These are phyloP conservation scores for Pilophorus perplexus DNA, from an alignment of 2,888 invertebrate species.

Conservation along the genomic window DNA sequence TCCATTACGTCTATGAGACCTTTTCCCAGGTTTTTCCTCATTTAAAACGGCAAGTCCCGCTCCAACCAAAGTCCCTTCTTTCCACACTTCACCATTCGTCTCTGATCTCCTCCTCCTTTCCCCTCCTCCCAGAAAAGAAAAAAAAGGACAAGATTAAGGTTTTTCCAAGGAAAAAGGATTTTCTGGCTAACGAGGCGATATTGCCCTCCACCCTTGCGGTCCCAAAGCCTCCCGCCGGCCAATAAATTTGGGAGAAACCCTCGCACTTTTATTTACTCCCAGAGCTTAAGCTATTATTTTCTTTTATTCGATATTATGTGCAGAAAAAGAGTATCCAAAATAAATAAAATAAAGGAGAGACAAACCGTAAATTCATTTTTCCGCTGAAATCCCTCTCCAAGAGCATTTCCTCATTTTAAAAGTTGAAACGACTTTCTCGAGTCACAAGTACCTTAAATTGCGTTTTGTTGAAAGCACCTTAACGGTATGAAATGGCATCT, in stretches of 20 bases:
- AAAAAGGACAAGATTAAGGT: conserved; percentile 33
- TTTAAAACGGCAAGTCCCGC: conserved; percentile 9
- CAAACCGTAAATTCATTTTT: no score
- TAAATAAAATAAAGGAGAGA: no score
- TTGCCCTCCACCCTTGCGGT: conserved; percentile 15
- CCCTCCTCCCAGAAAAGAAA: conserved; percentile 12
- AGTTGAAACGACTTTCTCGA: no score
- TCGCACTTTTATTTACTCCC: conserved; percentile 1
- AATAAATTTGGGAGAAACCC: conserved; percentile 27
- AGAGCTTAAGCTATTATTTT: conserved; percentile 21
- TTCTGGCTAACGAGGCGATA: conserved; percentile 37
- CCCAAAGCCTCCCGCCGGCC: conserved; percentile 1
- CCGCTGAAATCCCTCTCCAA: no score
- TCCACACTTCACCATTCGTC: conserved; percentile 6
- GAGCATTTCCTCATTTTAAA: no score
- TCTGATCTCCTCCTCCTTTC: no score
- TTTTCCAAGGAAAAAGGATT: conserved; percentile 31
- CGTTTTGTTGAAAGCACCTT: no score
- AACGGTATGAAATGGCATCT: no score
- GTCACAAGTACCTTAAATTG: no score
- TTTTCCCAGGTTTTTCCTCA: conserved; percentile 32
- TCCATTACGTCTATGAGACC: no score
- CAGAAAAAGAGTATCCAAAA: no score
- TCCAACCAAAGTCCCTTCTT: not conserved
- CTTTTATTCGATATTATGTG: conserved; percentile 30